These are phyloP conservation scores for Amblyjoppa fuscipennis DNA, from an alignment of 2,888 invertebrate species.

Conservation along the genomic window DNA sequence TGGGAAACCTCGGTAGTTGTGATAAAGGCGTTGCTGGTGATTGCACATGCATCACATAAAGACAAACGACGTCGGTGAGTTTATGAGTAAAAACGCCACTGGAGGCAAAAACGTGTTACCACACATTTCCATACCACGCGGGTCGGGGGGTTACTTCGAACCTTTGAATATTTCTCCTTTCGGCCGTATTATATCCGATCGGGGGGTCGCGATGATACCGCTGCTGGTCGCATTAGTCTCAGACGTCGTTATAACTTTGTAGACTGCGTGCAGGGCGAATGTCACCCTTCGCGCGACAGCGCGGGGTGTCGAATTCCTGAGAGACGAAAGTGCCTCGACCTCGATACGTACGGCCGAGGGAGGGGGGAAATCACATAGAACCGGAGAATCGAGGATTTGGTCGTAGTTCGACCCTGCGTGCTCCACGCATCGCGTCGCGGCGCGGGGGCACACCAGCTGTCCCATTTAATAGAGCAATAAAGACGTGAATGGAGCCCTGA, in stretches of 20 bases:
- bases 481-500: conserved; percentile 84
- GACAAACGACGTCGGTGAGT: background rate
- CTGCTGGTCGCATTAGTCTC: conserved; percentile 14
- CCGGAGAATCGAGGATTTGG: conserved; percentile 48
- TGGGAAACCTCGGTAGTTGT: background rate
- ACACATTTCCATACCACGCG: background rate
- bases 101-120: background rate
- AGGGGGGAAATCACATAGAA: conserved; percentile 35
- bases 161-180: background rate
- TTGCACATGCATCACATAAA: background rate
- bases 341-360: conserved; percentile 21
- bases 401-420: conserved; percentile 42
- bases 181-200: background rate
- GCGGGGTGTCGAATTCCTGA: conserved; percentile 16
- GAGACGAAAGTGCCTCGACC: conserved; percentile 72
- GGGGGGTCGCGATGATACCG: background rate
- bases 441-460: conserved; percentile 79
- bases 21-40: background rate
- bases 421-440: conserved; percentile 26
- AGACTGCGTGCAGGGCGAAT: conserved; percentile 57
- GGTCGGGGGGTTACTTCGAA: background rate
- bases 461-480: conserved; percentile 85
- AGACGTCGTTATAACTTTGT: conserved; percentile 77
- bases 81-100: background rate
- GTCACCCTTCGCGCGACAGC: background rate